phyloP scores from a whole-genome alignment of 1,140 invertebrate genomes.

The Campoletis sonorensis region DNA sequence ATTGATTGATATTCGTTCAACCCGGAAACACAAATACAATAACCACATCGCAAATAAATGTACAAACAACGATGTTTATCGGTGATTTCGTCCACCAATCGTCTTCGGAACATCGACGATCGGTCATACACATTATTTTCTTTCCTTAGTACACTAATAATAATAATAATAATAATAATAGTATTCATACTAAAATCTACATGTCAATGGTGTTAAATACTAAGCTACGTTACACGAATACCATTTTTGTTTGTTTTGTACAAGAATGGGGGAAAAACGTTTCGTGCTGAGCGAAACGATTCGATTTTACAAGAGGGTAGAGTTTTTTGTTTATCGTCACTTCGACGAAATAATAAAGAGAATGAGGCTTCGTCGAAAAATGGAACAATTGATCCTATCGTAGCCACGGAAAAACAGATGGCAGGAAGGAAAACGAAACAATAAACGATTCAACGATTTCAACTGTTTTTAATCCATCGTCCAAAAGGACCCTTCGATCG shows the following conservation, averaged over 20 bases:
- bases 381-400: slow-evolving; percentile 39
- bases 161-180: slow-evolving; percentile 55
- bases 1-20: slow-evolving; percentile 35
- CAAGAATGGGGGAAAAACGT: slow-evolving; percentile 29
- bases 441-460: slow-evolving; percentile 53
- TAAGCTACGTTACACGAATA: slow-evolving; percentile 71
- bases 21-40: slow-evolving; percentile 53
- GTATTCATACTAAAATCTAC: slow-evolving; percentile 60
- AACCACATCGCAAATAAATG: slow-evolving; percentile 57
- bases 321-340: not conserved
- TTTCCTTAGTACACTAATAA: no score
- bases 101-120: slow-evolving; percentile 15
- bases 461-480: slow-evolving; percentile 72
- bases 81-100: not conserved
- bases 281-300: slow-evolving; percentile 28
- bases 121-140: slow-evolving; percentile 31
- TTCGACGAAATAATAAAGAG: not conserved
- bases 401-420: not conserved
- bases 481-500: slow-evolving; percentile 64
- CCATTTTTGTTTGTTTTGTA: slow-evolving; percentile 43
- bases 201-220: slow-evolving; percentile 70
- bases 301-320: not conserved
- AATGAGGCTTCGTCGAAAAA: slow-evolving; percentile 27
- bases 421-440: not conserved
- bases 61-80: slow-evolving; percentile 55